Base-by-base conservation (phyloP, 92 coral and sea anemone species). In the Epizoanthus illoricatus region DNA sequence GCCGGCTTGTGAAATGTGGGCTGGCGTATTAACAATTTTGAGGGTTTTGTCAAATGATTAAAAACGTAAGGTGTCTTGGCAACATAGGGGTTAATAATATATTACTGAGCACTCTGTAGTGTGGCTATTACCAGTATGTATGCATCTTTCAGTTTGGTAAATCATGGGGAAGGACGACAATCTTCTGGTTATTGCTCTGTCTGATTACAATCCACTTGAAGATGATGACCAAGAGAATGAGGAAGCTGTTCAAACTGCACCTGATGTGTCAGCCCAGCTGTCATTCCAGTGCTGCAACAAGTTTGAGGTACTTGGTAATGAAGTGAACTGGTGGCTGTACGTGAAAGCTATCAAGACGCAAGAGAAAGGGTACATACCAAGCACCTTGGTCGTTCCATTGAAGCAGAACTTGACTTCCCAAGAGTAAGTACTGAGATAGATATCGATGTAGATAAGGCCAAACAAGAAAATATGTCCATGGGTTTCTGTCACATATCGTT, bases 251-350 rank as follows among this genome's bases (percentile, higher is more conserved):
- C 24, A 64, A 2, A 87, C 87, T 10, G 92, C 92, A 39, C 98
- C 98, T 9, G 91, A 95, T 61, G 45, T 90, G 43, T 84, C 88
- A 0, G 88, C 87, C 12, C 98, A 95, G 88, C 84, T 95, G 76
- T 42, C 90, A 8, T 85, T 95, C 3, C 82, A 88, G 71, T 85
- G 84, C 57, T 88, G 98, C 16, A 78, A 90, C 40, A 91, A 69
- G 74, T 95, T 89, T 85, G 91, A 80, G 65, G 89, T 95, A n/a
- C 43, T 76, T n/a, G 98, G 95, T 36, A 72, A 84, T 18, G 86
- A 71, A 43, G 91, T 93, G 49, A 87, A 80, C 68, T 95, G 98
- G 98, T 95, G 98, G 98, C 86, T 95, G 4, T 91, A 85, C 86
- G 98, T 91, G 18, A 91, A 88, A 74, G 45, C 74, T 39, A 15